phyloP scores from a whole-genome alignment of 2,797 vertebrate species.

The Paramormyrops hopkinsi region DNA sequence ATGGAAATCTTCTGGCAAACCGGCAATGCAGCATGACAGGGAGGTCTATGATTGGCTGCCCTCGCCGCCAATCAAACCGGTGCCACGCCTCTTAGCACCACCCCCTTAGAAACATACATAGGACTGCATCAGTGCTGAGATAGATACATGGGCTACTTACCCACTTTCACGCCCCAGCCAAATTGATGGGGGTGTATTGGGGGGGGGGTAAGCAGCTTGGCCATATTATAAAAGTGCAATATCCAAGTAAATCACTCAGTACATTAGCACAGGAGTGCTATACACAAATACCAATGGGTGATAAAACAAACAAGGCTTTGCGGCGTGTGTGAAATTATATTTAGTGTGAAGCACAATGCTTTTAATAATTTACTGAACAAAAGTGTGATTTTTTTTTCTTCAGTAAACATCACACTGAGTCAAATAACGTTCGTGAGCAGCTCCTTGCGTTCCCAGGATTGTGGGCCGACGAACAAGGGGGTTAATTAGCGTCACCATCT shows the following conservation, averaged over 20 bases:
- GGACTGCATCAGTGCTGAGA: neutral
- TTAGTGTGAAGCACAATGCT: neutral
- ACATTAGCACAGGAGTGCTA: neutral
- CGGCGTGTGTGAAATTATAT: neutral
- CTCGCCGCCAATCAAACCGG: neutral
- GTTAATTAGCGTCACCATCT: slow-evolving; percentile 53
- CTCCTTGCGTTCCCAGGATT: neutral
- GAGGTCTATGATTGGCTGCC: neutral
- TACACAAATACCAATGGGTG: neutral
- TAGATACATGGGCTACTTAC: neutral
- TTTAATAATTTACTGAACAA: neutral
- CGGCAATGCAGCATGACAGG: neutral
- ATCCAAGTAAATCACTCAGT: neutral
- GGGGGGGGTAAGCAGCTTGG: neutral
- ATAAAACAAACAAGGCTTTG: neutral
- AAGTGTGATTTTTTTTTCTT: neutral
- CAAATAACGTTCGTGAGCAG: neutral
- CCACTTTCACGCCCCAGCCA: neutral
- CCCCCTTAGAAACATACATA: neutral
- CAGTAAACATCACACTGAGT: neutral
- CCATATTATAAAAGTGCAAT: neutral
- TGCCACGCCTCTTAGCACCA: neutral
- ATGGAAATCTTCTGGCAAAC: neutral
- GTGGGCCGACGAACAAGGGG: slow-evolving; percentile 32
- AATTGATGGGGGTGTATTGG: neutral